Evolutionary conservation across 2,113 vertebrate genomes (phyloP).

Genomic region (Pseudorhombus dupliciocellatus): DNA sequence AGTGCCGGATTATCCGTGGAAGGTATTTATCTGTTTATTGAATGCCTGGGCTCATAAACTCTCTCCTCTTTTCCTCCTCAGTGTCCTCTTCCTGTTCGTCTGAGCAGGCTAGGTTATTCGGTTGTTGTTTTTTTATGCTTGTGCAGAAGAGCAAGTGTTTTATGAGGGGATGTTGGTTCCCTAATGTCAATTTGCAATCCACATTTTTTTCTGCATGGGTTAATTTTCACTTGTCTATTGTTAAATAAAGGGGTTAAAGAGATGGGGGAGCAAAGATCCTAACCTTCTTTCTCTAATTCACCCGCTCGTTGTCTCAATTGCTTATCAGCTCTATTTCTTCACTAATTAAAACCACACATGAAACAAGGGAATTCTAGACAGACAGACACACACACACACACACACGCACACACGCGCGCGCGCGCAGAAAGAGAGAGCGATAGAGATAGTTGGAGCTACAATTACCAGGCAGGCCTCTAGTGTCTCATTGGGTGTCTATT

Average conservation of each 20-base stretch:
- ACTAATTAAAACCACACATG: conserved; percentile 93
- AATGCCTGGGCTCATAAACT: conserved; percentile 45
- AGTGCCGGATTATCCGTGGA: conserved; percentile 53
- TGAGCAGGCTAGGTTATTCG: neutral
- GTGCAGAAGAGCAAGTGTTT: neutral
- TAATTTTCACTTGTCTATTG: conserved; percentile 44
- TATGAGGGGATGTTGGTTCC: conserved; percentile 9
- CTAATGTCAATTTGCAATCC: conserved; percentile 25
- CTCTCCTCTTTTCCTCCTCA: conserved; percentile 9
- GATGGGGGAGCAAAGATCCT: conserved; percentile 44
- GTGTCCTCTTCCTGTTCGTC: conserved; percentile 12
- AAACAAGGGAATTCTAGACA: conserved; percentile 79
- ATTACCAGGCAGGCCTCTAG: conserved; percentile 94
- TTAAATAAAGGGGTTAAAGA: conserved; percentile 50
- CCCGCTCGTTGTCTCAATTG: conserved; percentile 65
- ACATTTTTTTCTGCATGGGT: conserved; percentile 33
- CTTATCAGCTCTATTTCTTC: conserved; percentile 85
- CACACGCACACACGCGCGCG: neutral
- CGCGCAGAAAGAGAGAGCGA: conserved; percentile 34
- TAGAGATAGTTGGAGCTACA: conserved; percentile 84
- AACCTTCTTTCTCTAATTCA: conserved; percentile 55
- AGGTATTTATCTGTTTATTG: conserved; percentile 69
- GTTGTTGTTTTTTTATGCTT: neutral
- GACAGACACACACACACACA: conserved; percentile 24
- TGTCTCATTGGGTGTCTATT: conserved; percentile 99